These are phyloP conservation scores for Trisateles emortualis DNA, from an alignment of 2,888 invertebrate species.

Conservation along the genomic window DNA sequence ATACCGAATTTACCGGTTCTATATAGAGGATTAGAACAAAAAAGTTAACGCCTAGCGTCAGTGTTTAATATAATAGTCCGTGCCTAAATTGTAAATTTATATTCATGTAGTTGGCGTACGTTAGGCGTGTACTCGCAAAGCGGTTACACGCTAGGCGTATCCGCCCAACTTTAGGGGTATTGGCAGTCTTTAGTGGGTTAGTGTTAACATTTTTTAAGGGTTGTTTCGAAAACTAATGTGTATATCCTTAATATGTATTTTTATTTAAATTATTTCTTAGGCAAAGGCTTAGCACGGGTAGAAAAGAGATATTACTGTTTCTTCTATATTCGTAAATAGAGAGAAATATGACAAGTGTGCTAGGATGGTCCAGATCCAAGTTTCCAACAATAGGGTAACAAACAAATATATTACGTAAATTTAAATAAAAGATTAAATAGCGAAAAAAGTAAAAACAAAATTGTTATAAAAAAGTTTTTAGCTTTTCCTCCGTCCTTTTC, in stretches of 20 bases:
- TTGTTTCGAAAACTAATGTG: background rate
- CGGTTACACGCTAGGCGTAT: constrained; percentile 9
- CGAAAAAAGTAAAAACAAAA: too few species aligned
- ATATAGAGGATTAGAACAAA: background rate
- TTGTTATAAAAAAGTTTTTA: too few species aligned
- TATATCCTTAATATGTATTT: background rate
- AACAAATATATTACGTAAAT: too few species aligned
- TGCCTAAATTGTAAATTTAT: constrained; percentile 5
- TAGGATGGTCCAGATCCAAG: too few species aligned
- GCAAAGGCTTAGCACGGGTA: too few species aligned
- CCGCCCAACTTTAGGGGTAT: constrained; percentile 3
- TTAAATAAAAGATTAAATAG: too few species aligned
- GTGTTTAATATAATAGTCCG: constrained; percentile 6
- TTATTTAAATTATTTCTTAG: background rate
- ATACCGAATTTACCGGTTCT: constrained; percentile 9
- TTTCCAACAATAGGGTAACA: too few species aligned
- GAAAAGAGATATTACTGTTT: too few species aligned
- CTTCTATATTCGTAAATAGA: too few species aligned
- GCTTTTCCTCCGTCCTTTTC: too few species aligned
- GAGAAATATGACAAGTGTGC: too few species aligned
- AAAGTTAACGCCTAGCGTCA: constrained; percentile 16
- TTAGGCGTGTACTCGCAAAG: constrained; percentile 11
- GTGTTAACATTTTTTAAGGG: background rate
- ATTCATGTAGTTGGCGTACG: constrained; percentile 4
- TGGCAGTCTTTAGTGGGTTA: background rate